Evolutionary conservation across 2,113 vertebrate genomes (phyloP), one percentile per base, ranked within the genome.

Genomic region (Pleuronectes platessa): DNA sequence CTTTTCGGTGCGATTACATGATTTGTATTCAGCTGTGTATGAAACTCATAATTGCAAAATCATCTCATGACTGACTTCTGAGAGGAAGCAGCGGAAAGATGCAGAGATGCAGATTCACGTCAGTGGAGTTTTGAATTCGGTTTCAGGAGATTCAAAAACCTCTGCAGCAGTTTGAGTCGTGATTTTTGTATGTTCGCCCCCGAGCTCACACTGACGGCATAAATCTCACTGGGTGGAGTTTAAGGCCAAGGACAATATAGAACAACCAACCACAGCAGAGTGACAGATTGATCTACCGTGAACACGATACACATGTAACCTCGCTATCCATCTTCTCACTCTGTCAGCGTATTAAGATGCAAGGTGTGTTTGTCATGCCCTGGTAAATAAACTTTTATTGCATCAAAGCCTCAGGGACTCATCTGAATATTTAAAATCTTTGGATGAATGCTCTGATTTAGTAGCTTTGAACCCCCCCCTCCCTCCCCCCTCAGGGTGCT

Each of bases 381-480:
- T 24, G 79, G 90, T 90, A 92, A 93, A 93, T 92, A 93, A 86
- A 86, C 78, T 79, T 91, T 92, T 91, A 92, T 86, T 91, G 83
- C 81, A 62, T 79, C 61, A 35, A 85, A 82, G 83, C 90, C 90
- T 87, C 68, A 23, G 84, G 90, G 84, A 82, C 79, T 81, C 68
- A 83, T 91, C 85, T 92, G 67, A 92, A 92, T 92, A 90, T 93
- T 93, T 91, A 85, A 92, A 92, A 89, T 89, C 83, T 89, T 82
- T 83, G 80, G 69, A 83, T 73, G 85, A 91, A 89, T 82, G 82
- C 85, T 82, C 61, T 86, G 84, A 92, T 92, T 87, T 90, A 84
- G 86, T 68, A 63, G 74, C 73, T 84, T 79, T 78, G 70, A 91
- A 90, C 73, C 79, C 68, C 70, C 63, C 26, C 26, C 26, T 26